Conservation (phyloP, 2,888 invertebrate genomes). For the Dolichopus griseipennis region DNA sequence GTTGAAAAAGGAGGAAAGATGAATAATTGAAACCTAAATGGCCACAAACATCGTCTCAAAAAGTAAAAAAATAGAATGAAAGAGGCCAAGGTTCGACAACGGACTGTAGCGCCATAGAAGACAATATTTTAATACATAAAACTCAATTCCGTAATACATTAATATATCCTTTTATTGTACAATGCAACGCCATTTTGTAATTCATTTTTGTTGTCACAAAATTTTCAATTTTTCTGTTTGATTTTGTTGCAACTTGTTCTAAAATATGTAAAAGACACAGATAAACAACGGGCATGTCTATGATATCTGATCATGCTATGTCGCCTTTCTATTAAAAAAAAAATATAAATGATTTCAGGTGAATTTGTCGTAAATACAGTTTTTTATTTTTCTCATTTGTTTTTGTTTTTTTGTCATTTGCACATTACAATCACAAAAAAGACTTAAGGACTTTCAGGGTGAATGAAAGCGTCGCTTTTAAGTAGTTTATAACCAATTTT, state of each 20-base stretch:
- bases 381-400: background rate
- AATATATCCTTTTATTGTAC: too few relatives aligned
- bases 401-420: background rate
- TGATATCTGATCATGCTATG: conserved; percentile 4
- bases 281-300: background rate
- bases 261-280: background rate
- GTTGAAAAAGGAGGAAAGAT: too few relatives aligned
- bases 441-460: background rate
- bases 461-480: background rate
- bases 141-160: too few relatives aligned
- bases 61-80: too few relatives aligned
- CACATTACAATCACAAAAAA: background rate
- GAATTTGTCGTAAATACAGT: background rate
- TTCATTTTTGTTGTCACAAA: background rate
- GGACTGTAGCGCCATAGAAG: too few relatives aligned
- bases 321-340: background rate
- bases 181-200: background rate
- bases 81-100: too few relatives aligned
- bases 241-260: background rate
- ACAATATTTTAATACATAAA: too few relatives aligned
- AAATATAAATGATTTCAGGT: background rate
- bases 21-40: too few relatives aligned
- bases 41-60: too few relatives aligned
- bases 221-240: background rate
- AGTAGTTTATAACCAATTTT: conserved; percentile 5